Base-by-base conservation (phyloP, 2,888 invertebrate species). In the Acrobasis suavella region DNA sequence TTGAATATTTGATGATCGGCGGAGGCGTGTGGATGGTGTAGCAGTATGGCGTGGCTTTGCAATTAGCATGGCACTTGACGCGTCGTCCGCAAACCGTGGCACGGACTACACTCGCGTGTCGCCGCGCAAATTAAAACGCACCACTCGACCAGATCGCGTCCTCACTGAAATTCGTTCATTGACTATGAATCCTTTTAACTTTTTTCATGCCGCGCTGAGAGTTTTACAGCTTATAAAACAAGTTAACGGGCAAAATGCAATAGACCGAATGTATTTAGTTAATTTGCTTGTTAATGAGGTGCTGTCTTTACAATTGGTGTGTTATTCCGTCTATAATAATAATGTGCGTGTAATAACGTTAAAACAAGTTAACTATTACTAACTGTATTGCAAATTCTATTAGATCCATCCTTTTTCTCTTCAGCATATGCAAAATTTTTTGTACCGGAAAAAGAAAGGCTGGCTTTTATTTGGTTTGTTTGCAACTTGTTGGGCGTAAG, bases 121-220 rank as follows among this genome's bases (percentile, higher is more conserved):
- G 89, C 87, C 87, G 86, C 87, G 88, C 89, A 91, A 92, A 91
- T 91, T 92, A 91, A 92, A 92, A 91, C 87, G 84, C 83, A 77
- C 77, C 88, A 84, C 91, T 91, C 82, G 82, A 89, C 85, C 79
- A 76, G 80, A 86, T 89, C 84, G 80, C 82, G 74, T 80, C 77
- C 85, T 85, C 85, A 82, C 79, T 82, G 82, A 81, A 80, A 85
- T 86, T 85, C 83, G 85, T 82, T 83, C 75, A 83, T 85, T 78
- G 82, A 78, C 80, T 82, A 56, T 56, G 77, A 81, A 82, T 81
- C 79, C 72, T 77, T 80, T 78, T 74, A 75, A 72, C 67, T 69
- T 74, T 55, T 46, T 46, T 17, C 46, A 42, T 32, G 14, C 1
- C 51, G 46, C 60, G 14, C 14, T n/a, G 14, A 8, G 39, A 32